Conservation (phyloP, 1,140 invertebrate species). For the Bactericera cockerelli region DNA sequence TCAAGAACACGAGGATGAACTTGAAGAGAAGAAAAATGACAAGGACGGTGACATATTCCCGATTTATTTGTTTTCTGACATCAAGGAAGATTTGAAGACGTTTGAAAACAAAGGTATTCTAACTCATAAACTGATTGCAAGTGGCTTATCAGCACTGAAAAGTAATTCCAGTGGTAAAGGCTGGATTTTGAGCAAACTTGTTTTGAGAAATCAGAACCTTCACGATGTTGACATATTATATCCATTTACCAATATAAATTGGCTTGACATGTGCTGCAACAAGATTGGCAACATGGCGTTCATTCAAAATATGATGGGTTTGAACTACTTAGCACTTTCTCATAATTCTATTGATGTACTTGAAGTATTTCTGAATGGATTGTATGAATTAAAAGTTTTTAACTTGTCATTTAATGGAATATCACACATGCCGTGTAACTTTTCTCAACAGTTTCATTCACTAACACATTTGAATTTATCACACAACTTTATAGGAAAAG, state of each 20-base stretch:
- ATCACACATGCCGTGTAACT: neutral
- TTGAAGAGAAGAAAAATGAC: too few species aligned
- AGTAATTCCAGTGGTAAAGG: neutral
- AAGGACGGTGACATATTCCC: neutral
- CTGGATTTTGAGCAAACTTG: neutral
- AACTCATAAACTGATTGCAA: neutral
- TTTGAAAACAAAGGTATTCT: neutral
- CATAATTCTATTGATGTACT: neutral
- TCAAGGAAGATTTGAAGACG: neutral
- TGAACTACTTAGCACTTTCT: neutral
- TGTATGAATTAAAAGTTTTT: neutral
- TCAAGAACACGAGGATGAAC: too few species aligned
- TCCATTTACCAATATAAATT: neutral
- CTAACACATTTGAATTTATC: constrained; percentile 5
- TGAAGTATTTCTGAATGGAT: neutral
- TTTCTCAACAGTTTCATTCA: neutral
- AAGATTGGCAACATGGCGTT: neutral
- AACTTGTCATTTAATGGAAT: neutral
- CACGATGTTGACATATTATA: neutral
- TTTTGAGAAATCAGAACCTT: neutral
- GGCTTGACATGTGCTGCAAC: neutral
- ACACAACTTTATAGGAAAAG: neutral
- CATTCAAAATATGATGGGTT: neutral
- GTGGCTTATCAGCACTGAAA: neutral
- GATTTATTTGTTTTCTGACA: neutral